Evolutionary conservation across 1,140 invertebrate species (phyloP).

Genomic region (Zaprionus vittiger): DNA sequence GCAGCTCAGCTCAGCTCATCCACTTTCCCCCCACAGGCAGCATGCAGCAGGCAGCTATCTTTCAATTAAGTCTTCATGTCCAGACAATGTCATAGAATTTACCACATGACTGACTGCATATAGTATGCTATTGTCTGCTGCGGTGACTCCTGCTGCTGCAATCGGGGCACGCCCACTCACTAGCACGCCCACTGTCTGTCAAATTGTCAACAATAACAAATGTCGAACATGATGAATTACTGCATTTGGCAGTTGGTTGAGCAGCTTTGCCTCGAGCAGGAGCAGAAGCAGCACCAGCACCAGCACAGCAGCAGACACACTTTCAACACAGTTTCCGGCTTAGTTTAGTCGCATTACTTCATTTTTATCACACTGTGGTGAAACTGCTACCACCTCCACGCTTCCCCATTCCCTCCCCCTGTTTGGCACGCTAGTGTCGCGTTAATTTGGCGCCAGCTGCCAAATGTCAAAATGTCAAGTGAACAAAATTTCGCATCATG

Average conservation of each 20-base stretch:
- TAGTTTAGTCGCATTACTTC: conserved; percentile 53
- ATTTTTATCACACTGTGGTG: conserved; percentile 53
- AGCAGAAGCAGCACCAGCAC: not conserved
- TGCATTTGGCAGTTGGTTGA: conserved; percentile 49
- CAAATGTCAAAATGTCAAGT: conserved; percentile 82
- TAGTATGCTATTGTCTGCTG: not conserved
- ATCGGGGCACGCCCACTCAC: conserved; percentile 6
- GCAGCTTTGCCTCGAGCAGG: not conserved
- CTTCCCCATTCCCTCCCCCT: not conserved
- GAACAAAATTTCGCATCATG: conserved; percentile 78
- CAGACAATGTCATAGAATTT: conserved; percentile 26
- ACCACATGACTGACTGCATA: conserved; percentile 12
- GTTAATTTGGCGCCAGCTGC: conserved; percentile 77
- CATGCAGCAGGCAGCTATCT: conserved; percentile 3
- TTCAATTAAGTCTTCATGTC: conserved; percentile 35
- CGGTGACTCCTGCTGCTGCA: not conserved
- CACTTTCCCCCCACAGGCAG: not conserved
- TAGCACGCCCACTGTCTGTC: conserved; percentile 22
- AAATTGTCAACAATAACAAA: conserved; percentile 51
- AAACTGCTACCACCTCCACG: not conserved
- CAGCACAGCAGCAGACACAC: conserved; percentile 1
- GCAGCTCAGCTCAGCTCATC: conserved; percentile 13
- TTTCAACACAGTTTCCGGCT: conserved; percentile 12
- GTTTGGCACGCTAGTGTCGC: conserved; percentile 36
- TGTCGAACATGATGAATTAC: conserved; percentile 79